A percentile compares a stretch with the other conserved stretches of the same genome.
phyloP scores from a whole-genome alignment of 2,888 invertebrate genomes.

The Syrista parreyssii region DNA sequence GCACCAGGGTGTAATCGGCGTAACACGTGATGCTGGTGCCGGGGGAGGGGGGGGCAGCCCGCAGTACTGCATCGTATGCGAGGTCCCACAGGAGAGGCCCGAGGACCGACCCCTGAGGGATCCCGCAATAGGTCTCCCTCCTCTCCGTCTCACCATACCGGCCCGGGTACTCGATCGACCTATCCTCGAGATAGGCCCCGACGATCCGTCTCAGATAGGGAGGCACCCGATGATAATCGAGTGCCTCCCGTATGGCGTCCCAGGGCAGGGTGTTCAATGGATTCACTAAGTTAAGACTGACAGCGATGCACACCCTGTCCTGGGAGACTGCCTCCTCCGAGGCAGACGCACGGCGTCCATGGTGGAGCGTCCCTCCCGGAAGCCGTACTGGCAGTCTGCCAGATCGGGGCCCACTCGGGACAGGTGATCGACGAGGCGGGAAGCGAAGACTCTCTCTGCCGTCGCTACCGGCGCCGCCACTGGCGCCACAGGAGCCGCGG shows the following conservation, averaged over 20 bases:
- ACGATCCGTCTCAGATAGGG: too few relatives aligned
- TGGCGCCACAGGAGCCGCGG: too few relatives aligned
- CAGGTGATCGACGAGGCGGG: not conserved
- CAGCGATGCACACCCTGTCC: not conserved
- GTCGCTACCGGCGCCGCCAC: too few relatives aligned
- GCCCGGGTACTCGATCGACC: not conserved
- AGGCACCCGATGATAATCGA: slow-evolving; percentile 1
- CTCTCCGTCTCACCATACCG: not conserved
- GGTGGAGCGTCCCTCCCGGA: not conserved
- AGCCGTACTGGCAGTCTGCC: not conserved
- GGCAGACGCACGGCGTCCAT: not conserved
- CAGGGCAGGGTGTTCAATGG: slow-evolving; percentile 1
- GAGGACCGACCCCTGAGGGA: slow-evolving; percentile 16
- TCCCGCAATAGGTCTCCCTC: not conserved
- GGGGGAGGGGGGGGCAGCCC: not conserved
- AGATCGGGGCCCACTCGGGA: not conserved
- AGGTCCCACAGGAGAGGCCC: slow-evolving; percentile 13
- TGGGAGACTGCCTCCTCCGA: not conserved
- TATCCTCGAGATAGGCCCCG: too few relatives aligned
- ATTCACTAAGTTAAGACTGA: too few relatives aligned
- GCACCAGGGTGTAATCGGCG: slow-evolving; percentile 7
- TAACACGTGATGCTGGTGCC: slow-evolving; percentile 1
- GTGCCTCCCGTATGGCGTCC: slow-evolving; percentile 1
- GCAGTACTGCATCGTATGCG: slow-evolving; percentile 9
- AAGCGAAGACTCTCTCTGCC: too few relatives aligned